Evolutionary conservation across 2,888 invertebrate genomes (phyloP).

Genomic region (Tiliacea citrago): DNA sequence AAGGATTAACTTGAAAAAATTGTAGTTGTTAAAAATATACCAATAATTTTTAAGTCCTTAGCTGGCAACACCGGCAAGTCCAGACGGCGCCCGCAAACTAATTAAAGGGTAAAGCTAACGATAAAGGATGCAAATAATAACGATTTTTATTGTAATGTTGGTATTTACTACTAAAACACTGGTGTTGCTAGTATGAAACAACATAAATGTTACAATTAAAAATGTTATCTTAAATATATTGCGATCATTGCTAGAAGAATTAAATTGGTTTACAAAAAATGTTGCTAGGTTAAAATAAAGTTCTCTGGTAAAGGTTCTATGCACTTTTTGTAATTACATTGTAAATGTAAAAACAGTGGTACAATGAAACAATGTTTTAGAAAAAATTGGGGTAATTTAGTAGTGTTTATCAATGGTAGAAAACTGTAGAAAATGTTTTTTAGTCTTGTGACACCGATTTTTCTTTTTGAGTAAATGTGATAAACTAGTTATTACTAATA

Average conservation of each 20-base stretch:
- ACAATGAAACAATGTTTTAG: constrained; percentile 36
- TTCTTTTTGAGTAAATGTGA: constrained; percentile 33
- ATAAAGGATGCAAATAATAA: constrained; percentile 77
- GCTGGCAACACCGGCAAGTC: constrained; percentile 66
- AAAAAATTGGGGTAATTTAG: constrained; percentile 20
- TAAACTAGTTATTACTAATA: constrained; percentile 39
- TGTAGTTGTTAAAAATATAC: constrained; percentile 14
- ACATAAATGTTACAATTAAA: neutral
- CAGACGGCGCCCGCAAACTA: constrained; percentile 57
- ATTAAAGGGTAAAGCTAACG: constrained; percentile 75
- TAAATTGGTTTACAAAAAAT: neutral
- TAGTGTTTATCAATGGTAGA: constrained; percentile 49
- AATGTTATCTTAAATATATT: neutral
- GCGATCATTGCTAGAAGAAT: constrained; percentile 20
- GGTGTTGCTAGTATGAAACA: constrained; percentile 29
- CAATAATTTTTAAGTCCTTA: constrained; percentile 34
- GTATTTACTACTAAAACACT: constrained; percentile 20
- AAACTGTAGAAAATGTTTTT: constrained; percentile 48
- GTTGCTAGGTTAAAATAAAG: constrained; percentile 41
- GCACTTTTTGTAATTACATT: constrained; percentile 43
- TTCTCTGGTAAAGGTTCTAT: constrained; percentile 54
- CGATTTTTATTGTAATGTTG: constrained; percentile 54
- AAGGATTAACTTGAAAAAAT: neutral
- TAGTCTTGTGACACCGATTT: constrained; percentile 50
- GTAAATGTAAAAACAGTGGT: constrained; percentile 36